phyloP scores from a whole-genome alignment of 1,140 invertebrate genomes.

The Lineus longissimus region DNA sequence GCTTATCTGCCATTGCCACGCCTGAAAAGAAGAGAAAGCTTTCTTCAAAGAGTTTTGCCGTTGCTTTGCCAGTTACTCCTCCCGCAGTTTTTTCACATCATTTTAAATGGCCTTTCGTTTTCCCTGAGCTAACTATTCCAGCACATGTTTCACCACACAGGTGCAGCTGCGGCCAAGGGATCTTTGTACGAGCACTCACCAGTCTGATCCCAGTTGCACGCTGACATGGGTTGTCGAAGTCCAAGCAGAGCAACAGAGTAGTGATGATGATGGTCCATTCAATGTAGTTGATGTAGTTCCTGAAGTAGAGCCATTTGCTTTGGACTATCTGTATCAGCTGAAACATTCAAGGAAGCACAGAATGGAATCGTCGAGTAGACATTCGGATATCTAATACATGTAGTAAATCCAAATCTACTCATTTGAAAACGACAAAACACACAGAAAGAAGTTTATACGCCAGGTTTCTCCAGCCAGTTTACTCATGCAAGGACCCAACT shows the following conservation, averaged over 20 bases:
- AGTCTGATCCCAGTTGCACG: slow-evolving; percentile 48
- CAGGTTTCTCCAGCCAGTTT: too few relatives aligned
- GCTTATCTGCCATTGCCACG: slow-evolving; percentile 59
- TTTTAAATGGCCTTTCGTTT: too few relatives aligned
- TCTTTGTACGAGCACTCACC: too few relatives aligned
- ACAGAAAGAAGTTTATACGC: too few relatives aligned
- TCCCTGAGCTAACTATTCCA: too few relatives aligned
- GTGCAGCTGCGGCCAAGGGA: too few relatives aligned
- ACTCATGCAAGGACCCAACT: too few relatives aligned
- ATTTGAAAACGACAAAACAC: too few relatives aligned
- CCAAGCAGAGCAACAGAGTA: slow-evolving; percentile 53
- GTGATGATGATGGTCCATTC: slow-evolving; percentile 56
- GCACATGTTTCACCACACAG: too few relatives aligned
- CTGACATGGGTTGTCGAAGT: slow-evolving; percentile 53
- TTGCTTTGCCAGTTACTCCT: too few relatives aligned
- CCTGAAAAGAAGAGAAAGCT: slow-evolving; percentile 33
- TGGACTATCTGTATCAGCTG: slow-evolving; percentile 54
- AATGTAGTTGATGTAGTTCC: slow-evolving; percentile 55
- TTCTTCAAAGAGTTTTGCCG: not conserved
- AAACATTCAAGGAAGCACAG: slow-evolving; percentile 9
- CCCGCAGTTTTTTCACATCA: too few relatives aligned
- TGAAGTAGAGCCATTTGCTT: slow-evolving; percentile 51
- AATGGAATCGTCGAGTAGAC: not conserved
- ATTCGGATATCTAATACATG: slow-evolving; percentile 1
- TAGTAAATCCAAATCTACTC: too few relatives aligned